Percentiles rank a stretch among this genome's conserved stretches.
Evolutionary conservation across 2,797 vertebrate genomes (phyloP).

Genomic region (Cyclopterus lumpus): DNA sequence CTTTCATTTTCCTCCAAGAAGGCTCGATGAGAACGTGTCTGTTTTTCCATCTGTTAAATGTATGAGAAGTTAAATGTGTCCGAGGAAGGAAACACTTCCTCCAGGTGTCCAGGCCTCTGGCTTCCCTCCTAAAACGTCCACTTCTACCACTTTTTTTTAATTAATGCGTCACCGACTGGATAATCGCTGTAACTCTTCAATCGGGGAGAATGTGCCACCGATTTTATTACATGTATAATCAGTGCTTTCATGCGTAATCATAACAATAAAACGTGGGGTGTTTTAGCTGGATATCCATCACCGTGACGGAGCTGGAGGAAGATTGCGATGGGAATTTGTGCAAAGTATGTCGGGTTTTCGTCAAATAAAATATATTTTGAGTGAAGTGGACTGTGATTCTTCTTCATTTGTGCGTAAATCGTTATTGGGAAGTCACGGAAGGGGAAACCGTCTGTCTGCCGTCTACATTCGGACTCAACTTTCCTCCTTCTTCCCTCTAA

Average conservation of each 20-base stretch:
- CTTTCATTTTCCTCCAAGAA: conserved; percentile 31
- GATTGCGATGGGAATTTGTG: conserved; percentile 21
- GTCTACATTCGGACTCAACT: conserved; percentile 50
- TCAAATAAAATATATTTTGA: conserved; percentile 17
- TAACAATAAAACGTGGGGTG: background rate
- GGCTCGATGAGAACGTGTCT: conserved; percentile 32
- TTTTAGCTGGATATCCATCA: conserved; percentile 17
- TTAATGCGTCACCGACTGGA: conserved; percentile 2
- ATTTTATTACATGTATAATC: background rate
- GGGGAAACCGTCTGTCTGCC: conserved; percentile 36
- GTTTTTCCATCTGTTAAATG: conserved; percentile 61
- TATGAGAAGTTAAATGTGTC: conserved; percentile 32
- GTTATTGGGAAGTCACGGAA: conserved; percentile 33
- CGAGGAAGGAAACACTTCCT: conserved; percentile 44
- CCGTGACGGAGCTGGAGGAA: conserved; percentile 3
- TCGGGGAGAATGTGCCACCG: background rate
- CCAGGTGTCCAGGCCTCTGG: background rate
- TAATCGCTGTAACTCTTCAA: background rate
- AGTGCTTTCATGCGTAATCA: background rate
- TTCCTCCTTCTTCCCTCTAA: conserved; percentile 63
- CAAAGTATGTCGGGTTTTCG: background rate
- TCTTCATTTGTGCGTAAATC: conserved; percentile 21
- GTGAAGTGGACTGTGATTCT: background rate
- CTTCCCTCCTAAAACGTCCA: background rate
- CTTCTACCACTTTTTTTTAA: background rate